These are phyloP conservation scores for Xanthia togata DNA, from an alignment of 2,888 invertebrate genomes.

Conservation along the genomic window DNA sequence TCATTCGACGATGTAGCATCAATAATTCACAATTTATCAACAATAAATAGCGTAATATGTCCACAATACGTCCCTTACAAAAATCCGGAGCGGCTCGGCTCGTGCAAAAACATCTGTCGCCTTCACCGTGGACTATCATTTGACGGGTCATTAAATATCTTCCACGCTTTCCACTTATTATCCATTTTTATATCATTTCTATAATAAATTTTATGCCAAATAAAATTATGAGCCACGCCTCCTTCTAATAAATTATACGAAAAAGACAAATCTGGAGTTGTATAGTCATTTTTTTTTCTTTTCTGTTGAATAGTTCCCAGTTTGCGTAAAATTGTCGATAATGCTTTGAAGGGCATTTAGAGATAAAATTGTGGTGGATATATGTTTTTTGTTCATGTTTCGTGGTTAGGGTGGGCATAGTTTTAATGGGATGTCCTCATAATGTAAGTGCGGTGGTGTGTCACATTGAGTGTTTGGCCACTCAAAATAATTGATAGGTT, in stretches of 20 bases:
- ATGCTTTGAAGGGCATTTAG: conserved; percentile 58
- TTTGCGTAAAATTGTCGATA: conserved; percentile 78
- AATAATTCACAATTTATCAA: conserved; percentile 72
- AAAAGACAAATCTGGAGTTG: conserved; percentile 63
- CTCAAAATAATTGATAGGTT: conserved; percentile 76
- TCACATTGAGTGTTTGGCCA: conserved; percentile 70
- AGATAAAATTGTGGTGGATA: conserved; percentile 74
- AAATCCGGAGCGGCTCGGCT: conserved; percentile 64
- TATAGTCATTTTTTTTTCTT: conserved; percentile 52
- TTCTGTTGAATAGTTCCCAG: conserved; percentile 59
- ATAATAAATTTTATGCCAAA: conserved; percentile 88
- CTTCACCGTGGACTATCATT: conserved; percentile 72
- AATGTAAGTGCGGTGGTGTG: conserved; percentile 65
- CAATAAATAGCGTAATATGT: conserved; percentile 66
- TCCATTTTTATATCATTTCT: conserved; percentile 85
- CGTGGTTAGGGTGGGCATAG: conserved; percentile 67
- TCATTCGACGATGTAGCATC: conserved; percentile 49
- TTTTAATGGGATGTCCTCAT: conserved; percentile 69
- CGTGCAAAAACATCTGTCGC: conserved; percentile 81
- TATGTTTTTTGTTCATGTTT: conserved; percentile 73
- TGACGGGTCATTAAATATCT: conserved; percentile 83
- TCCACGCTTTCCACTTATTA: conserved; percentile 88
- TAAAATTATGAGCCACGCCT: conserved; percentile 85
- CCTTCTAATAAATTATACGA: conserved; percentile 72
- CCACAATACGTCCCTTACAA: conserved; percentile 64